These are phyloP conservation scores for Peucedramus taeniatus DNA, from an alignment of 2,113 vertebrate genomes.

Conservation along the genomic window DNA sequence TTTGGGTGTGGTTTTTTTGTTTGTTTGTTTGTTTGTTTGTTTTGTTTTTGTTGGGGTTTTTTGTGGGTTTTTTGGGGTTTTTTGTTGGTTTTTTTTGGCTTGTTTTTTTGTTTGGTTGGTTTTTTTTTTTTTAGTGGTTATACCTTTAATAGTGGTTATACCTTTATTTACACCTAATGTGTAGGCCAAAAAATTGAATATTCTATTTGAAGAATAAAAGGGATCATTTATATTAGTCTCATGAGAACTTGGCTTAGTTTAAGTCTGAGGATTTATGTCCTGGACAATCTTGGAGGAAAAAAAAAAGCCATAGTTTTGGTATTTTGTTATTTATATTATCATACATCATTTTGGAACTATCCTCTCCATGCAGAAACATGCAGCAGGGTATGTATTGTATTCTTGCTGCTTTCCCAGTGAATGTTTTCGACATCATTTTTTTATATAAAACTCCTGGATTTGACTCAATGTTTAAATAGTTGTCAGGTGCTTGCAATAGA, in stretches of 20 bases:
- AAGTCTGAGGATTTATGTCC: not conserved
- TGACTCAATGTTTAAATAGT: constrained; percentile 16
- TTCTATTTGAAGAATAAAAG: not conserved
- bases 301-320: not conserved
- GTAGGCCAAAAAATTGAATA: not conserved
- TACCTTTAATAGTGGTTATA: not conserved
- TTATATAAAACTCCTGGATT: constrained; percentile 4
- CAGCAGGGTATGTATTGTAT: not conserved
- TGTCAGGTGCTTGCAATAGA: constrained; percentile 36
- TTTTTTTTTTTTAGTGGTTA: not conserved
- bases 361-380: not conserved
- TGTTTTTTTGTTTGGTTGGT: not conserved
- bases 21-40: not conserved
- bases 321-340: not conserved
- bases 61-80: not conserved
- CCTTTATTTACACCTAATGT: not conserved
- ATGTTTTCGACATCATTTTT: not conserved
- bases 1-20: not conserved
- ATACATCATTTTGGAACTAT: not conserved
- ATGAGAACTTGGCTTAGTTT: not conserved
- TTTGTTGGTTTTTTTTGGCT: not conserved
- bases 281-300: not conserved
- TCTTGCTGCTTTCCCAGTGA: not conserved
- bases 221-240: not conserved
- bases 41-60: not conserved